Percentiles rank a stretch among this genome's conserved stretches.
Conservation (phyloP, 2,797 vertebrate genomes). For the Furcifer pardalis region DNA sequence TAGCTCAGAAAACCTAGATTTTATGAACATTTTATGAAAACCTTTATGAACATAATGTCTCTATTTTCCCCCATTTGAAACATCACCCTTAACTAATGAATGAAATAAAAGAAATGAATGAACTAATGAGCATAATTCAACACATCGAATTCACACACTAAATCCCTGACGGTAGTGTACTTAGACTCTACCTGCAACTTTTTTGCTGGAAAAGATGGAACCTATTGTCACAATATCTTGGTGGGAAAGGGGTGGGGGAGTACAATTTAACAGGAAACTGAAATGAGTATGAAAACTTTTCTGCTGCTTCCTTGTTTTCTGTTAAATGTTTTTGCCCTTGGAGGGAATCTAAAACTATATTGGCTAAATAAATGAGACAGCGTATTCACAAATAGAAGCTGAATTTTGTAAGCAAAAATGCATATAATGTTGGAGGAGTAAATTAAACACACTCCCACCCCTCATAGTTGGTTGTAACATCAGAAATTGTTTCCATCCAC, state of each 20-base stretch:
- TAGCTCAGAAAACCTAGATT: no score
- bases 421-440: neutral
- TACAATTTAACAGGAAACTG: neutral
- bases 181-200: no score
- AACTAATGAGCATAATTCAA: no score
- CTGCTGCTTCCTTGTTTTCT: neutral
- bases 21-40: no score
- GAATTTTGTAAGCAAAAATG: neutral
- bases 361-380: neutral
- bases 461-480: neutral
- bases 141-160: no score
- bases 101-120: no score
- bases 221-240: neutral
- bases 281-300: neutral
- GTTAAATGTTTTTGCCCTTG: neutral
- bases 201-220: neutral
- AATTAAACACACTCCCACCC: neutral
- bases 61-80: no score
- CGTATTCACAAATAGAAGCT: neutral
- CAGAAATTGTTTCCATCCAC: slow-evolving; percentile 22
- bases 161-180: no score
- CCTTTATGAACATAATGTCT: no score
- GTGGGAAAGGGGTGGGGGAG: neutral
- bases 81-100: no score
- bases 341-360: no score